phyloP scores from a whole-genome alignment of 2,113 vertebrate species.

The Phylloscopus trochilus region DNA sequence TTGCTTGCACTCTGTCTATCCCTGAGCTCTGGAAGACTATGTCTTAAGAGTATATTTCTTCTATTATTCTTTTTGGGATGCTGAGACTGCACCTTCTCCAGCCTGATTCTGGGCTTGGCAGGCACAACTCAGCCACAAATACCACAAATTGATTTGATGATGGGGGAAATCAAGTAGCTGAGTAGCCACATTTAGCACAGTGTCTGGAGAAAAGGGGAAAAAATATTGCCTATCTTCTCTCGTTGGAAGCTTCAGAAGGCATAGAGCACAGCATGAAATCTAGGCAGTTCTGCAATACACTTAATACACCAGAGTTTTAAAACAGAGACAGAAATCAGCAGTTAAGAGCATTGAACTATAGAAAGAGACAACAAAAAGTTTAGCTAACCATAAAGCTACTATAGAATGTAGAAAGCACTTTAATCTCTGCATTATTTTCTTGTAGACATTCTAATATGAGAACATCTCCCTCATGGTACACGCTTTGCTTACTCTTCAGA shows the following conservation, averaged over 20 bases:
- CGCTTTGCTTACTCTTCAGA: background rate
- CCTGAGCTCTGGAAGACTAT: background rate
- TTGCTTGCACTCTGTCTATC: background rate
- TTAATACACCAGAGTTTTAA: background rate
- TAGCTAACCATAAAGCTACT: background rate
- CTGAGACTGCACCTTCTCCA: background rate
- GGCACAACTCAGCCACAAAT: background rate
- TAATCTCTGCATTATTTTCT: background rate
- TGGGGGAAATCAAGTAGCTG: background rate
- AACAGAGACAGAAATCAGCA: background rate
- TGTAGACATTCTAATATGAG: background rate
- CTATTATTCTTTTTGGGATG: background rate
- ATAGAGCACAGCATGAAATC: background rate
- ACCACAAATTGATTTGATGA: background rate
- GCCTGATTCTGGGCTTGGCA: background rate
- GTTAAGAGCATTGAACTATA: background rate
- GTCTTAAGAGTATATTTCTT: background rate
- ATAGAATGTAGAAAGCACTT: background rate
- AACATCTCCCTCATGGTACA: background rate
- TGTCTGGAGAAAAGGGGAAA: background rate
- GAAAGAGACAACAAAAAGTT: background rate
- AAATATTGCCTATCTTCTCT: background rate
- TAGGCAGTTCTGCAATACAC: background rate
- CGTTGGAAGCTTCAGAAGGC: background rate
- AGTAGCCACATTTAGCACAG: background rate